Percentiles rank a stretch among this genome's conserved stretches.
Conservation (phyloP, 2,113 vertebrate species). For the Ailurus styani region DNA sequence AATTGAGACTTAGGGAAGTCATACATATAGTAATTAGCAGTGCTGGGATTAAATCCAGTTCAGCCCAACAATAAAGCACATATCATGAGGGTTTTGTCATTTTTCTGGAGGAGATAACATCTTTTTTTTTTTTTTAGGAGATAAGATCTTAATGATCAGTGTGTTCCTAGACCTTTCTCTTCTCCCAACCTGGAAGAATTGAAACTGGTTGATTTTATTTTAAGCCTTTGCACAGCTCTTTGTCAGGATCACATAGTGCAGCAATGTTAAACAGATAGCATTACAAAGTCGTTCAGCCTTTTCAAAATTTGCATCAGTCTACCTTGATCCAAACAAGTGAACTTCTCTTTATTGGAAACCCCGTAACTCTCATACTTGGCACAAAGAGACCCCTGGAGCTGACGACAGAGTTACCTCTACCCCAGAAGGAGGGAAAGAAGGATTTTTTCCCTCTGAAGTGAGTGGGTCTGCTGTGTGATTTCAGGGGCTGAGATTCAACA, state of each 20-base stretch:
- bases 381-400: slow-evolving; percentile 9
- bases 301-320: neutral
- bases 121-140: no score
- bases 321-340: neutral
- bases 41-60: neutral
- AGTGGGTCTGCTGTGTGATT: slow-evolving; percentile 49
- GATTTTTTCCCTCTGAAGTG: neutral
- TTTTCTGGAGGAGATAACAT: neutral
- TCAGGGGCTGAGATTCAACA: slow-evolving; percentile 5
- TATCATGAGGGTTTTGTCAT: neutral
- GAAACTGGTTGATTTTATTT: neutral
- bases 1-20: neutral
- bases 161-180: neutral
- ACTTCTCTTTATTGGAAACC: slow-evolving; percentile 38
- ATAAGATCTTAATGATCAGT: neutral
- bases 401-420: slow-evolving; percentile 26
- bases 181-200: neutral
- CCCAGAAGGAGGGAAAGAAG: neutral
- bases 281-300: neutral
- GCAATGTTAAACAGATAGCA: neutral
- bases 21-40: neutral
- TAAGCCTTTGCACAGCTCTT: neutral
- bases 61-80: neutral
- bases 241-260: neutral
- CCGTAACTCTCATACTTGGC: slow-evolving; percentile 19